phyloP scores from a whole-genome alignment of 2,888 invertebrate genomes.

The Pristionchus maxplancki region DNA sequence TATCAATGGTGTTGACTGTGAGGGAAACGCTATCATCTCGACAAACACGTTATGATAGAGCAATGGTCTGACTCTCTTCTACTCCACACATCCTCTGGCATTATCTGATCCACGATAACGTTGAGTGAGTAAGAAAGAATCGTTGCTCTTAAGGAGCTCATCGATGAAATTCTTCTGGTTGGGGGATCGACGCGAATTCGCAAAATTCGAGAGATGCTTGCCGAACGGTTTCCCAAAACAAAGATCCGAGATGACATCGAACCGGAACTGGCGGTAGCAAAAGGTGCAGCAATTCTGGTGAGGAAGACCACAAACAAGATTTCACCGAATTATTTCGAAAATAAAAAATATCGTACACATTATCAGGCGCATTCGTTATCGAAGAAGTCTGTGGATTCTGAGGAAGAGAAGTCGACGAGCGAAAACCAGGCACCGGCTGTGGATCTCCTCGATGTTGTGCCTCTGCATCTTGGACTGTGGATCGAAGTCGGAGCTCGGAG shows the following conservation, averaged over 20 bases:
- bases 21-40: no score
- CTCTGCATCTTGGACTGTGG: not conserved
- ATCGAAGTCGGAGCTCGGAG: not conserved
- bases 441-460: not conserved
- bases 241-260: not conserved
- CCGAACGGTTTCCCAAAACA: not conserved
- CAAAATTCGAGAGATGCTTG: not conserved
- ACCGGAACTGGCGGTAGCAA: not conserved
- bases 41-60: no score
- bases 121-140: no score
- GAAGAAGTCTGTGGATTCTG: not conserved
- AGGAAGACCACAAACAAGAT: not conserved
- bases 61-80: no score
- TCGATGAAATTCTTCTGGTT: constrained; percentile 11
- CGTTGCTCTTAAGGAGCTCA: not conserved
- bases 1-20: no score
- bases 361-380: not conserved
- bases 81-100: no score
- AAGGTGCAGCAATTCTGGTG: not conserved
- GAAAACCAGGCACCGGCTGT: not conserved
- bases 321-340: no score
- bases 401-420: not conserved
- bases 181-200: constrained; percentile 22
- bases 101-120: no score
- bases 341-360: not conserved